Evolutionary conservation across 2,888 invertebrate species (phyloP), one percentile per base, ranked within the genome.

Genomic region (Acleris sparsana): DNA sequence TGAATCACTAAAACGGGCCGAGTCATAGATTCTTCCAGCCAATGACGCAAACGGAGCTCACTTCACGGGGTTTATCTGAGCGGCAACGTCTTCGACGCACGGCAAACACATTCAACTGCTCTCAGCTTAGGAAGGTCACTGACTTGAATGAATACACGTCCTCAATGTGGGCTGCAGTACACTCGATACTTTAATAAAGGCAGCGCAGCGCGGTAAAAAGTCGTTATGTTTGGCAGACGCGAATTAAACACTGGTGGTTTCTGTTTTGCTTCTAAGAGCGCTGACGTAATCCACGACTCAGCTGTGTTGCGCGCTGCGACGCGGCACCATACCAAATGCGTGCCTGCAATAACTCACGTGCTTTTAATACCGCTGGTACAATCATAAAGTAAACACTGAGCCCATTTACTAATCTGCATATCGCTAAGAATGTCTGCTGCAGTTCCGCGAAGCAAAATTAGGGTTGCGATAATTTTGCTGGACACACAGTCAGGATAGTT

Each of bases 21-120:
- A 88, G 83, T 89, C 89, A 88, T 84, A 82, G 82, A 80, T 84
- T 80, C 77, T 66, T 72, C 73, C 75, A 76, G 70, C 71, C 75
- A 80, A 84, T 91, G 89, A 91, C 91, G 91, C 85, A 86, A 89
- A 86, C 85, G 77, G 73, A 74, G 70, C 73, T 78, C 79, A 66
- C 57, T 66, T 62, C 61, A 57, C 53, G 52, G 25, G 61, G 49
- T 20, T 53, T 61, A 25, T 56, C 61, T 44, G 52, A 44, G 49
- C 43, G 43, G 43, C n/a, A 52, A 55, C 61, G 60, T 61, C 66
- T 61, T 55, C 33, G 64, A 16, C 64, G 17, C 20, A 43, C 39
- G 64, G 43, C 55, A 55, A 62, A 67, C 68, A 55, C 71, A 67
- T 57, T 63, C 76, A 73, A 71, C 71, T 68, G 73, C 71, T 73